These are phyloP conservation scores for Elephantulus edwardii DNA, from an alignment of 2,113 vertebrate genomes.

Conservation along the genomic window DNA sequence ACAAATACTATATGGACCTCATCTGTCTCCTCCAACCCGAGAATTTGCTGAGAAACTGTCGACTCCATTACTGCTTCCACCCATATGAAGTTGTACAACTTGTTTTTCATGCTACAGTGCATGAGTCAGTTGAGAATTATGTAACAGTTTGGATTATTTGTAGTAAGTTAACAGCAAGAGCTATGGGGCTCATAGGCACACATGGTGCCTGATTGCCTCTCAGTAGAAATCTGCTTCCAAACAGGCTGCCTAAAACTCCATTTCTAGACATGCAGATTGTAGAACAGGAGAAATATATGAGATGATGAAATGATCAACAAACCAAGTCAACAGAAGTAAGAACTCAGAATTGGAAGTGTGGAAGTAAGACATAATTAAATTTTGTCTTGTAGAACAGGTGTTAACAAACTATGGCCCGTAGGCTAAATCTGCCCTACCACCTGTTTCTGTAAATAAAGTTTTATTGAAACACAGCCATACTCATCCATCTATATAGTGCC, in stretches of 20 bases:
- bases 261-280: background rate
- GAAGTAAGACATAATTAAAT: background rate
- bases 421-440: background rate
- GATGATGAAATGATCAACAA: background rate
- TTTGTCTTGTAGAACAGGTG: background rate
- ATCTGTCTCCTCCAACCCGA: background rate
- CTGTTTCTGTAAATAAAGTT: conserved; percentile 3
- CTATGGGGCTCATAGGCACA: background rate
- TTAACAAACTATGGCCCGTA: background rate
- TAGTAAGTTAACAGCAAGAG: conserved; percentile 20
- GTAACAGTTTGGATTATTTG: conserved; percentile 33
- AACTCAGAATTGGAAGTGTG: background rate
- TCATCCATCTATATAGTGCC: background rate
- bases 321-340: conserved; percentile 21
- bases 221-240: background rate
- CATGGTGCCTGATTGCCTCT: background rate
- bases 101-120: conserved; percentile 49
- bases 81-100: background rate
- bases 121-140: conserved; percentile 61
- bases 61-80: conserved; percentile 24
- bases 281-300: background rate
- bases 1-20: background rate
- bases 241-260: background rate
- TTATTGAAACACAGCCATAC: background rate
- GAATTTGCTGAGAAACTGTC: conserved; percentile 29